These are phyloP conservation scores for Machimus rusticus DNA, from an alignment of 2,888 invertebrate species.

Conservation along the genomic window DNA sequence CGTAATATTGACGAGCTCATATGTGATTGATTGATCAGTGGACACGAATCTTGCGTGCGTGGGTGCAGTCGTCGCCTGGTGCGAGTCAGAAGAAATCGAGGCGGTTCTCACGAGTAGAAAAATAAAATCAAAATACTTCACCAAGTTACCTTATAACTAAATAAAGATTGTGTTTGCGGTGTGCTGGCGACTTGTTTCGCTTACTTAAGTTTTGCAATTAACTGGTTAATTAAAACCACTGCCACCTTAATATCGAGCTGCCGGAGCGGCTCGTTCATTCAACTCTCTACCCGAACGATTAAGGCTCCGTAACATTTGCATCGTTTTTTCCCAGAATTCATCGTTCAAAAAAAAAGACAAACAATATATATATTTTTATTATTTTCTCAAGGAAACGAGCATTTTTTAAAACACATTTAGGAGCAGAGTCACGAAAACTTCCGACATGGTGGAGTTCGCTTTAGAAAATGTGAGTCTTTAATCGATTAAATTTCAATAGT, in stretches of 20 bases:
- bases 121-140: not conserved
- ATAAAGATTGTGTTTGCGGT: not conserved
- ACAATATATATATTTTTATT: not conserved
- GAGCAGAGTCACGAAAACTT: not conserved
- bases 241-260: not conserved
- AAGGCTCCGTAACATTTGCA: constrained; percentile 8
- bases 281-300: not conserved
- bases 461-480: constrained; percentile 56
- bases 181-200: not conserved
- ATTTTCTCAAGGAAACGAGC: not conserved
- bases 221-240: constrained; percentile 10
- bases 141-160: not conserved
- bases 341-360: not conserved
- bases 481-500: not conserved
- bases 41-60: constrained; percentile 3
- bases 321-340: constrained; percentile 39
- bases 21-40: constrained; percentile 26
- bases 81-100: not conserved
- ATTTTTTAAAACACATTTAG: not conserved
- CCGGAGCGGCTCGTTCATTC: constrained; percentile 20
- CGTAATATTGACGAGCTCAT: not conserved
- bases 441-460: constrained; percentile 58
- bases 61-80: not conserved
- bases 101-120: not conserved
- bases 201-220: constrained; percentile 3